Evolutionary conservation across 1,140 invertebrate species (phyloP).

Genomic region (Plodia interpunctella): DNA sequence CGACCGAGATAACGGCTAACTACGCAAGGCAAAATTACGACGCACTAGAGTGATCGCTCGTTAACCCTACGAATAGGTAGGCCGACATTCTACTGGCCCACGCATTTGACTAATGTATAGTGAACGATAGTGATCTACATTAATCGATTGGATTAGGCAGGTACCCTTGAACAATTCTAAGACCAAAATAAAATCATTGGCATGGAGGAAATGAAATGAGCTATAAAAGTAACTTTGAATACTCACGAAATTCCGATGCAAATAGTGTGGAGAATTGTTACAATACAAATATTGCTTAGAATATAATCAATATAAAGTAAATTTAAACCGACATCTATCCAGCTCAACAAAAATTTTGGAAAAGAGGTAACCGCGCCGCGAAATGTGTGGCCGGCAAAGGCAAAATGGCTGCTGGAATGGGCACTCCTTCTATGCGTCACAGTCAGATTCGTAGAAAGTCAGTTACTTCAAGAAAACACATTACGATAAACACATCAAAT

Average conservation of each 20-base stretch:
- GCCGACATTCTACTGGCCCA: conserved; percentile 21
- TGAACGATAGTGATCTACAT: neutral
- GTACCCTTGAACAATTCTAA: conserved; percentile 1
- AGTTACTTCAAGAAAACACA: conserved; percentile 43
- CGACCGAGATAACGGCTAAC: conserved; percentile 65
- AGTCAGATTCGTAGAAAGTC: conserved; percentile 52
- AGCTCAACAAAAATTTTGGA: conserved; percentile 27
- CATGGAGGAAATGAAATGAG: conserved; percentile 27
- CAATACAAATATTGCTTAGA: neutral
- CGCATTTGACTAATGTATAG: conserved; percentile 8
- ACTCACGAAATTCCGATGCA: conserved; percentile 14
- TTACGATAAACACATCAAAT: conserved; percentile 43
- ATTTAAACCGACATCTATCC: neutral
- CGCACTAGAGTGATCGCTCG: conserved; percentile 46
- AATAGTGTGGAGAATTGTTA: neutral
- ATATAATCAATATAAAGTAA: neutral
- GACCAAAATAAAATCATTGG: conserved; percentile 34
- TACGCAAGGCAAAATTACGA: conserved; percentile 63
- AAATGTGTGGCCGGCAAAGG: conserved; percentile 74
- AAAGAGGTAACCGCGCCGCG: conserved; percentile 52
- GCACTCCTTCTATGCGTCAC: conserved; percentile 78
- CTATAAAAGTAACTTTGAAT: conserved; percentile 27
- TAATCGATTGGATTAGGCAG: neutral
- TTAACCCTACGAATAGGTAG: conserved; percentile 25
- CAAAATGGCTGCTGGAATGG: conserved; percentile 77